Conservation (phyloP, 1,140 invertebrate species). For the Apis cerana region DNA sequence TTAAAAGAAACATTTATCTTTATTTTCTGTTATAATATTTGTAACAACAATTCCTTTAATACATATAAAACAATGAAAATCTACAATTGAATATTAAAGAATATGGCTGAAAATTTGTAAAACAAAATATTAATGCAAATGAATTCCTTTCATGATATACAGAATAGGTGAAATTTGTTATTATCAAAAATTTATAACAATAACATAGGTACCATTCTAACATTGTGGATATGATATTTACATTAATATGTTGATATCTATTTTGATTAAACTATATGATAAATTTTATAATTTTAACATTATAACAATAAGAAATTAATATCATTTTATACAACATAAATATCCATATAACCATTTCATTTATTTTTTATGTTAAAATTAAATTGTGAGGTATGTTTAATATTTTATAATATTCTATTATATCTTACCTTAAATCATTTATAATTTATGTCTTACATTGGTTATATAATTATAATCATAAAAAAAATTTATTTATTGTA, state of each 20-base stretch:
- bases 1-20: constrained; percentile 12
- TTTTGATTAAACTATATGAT: background rate
- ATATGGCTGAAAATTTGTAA: background rate
- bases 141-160: background rate
- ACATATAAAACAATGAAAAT: background rate
- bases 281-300: constrained; percentile 20
- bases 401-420: constrained; percentile 16
- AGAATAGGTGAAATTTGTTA: background rate
- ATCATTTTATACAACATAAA: background rate
- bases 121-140: background rate
- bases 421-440: background rate
- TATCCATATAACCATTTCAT: background rate
- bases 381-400: constrained; percentile 18
- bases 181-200: constrained; percentile 10
- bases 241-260: background rate
- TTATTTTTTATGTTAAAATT: constrained; percentile 8
- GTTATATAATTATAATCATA: constrained; percentile 28
- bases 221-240: constrained; percentile 8
- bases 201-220: background rate
- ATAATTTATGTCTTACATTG: constrained; percentile 21
- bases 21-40: constrained; percentile 5
- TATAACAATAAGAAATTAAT: background rate
- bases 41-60: constrained; percentile 23
- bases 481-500: constrained; percentile 22
- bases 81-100: background rate